Base-by-base conservation (phyloP, 1,140 invertebrate species). In the Ditylenchus dipsaci region DNA sequence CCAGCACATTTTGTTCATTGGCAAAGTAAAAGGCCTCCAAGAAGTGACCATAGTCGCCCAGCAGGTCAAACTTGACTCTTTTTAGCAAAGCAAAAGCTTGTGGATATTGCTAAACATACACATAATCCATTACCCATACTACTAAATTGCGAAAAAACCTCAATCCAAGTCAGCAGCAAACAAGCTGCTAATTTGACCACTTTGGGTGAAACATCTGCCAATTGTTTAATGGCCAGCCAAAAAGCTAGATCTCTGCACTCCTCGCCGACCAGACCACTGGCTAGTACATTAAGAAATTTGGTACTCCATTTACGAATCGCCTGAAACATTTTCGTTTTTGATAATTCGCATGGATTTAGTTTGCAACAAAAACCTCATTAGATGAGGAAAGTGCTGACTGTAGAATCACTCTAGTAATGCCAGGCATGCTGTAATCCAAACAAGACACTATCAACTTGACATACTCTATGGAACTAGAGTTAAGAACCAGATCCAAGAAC, bases 381-480 rank as follows among this genome's bases (percentile, higher is more conserved):
- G n/a, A 21, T n/a, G 63, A 56, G 19, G 38, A 29, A 1, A 63
- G 38, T 13, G 26, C 63, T 19, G 63, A 26, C 19, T 65, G 42
- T 13, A 65, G 42, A 56, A 65, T 65, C 5, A 3, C 63, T n/a
- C 57, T 23, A 49, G 63, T 38, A 63, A 65, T 23, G 1, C 63
- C 63, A 19, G 29, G 63, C 19, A 63, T 23, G 63, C 63, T 5
- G 45, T 65, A 65, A n/a, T 65, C 57, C 63, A 65, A 58, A 65
- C 42, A 59, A 38, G 38, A 19, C 1, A 65, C 3, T n/a, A 65
- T 65, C 19, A 65, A 56, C 42, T 65, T 65, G 3, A 63, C 57
- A 38, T 65, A 65, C 27, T 65, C 63, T 5, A 59, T 49, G 66
- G 63, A 65, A 19, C 8, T 29, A 3, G 63, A 49, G 42, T 65